Percentiles rank a stretch among this genome's conserved stretches.
phyloP scores from a whole-genome alignment of 2,113 vertebrate genomes.

The Notothenia coriiceps region DNA sequence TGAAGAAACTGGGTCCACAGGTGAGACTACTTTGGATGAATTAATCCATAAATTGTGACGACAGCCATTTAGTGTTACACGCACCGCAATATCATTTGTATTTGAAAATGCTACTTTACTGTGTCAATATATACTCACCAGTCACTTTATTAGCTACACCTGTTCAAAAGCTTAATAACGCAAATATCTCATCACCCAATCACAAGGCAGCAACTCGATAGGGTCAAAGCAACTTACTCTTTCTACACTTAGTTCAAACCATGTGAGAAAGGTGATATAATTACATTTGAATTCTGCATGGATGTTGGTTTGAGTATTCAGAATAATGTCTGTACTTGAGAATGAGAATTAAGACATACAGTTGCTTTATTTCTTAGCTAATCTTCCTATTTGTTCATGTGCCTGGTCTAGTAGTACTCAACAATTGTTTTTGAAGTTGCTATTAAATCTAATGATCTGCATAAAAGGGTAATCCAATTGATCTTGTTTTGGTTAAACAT shows the following conservation, averaged over 20 bases:
- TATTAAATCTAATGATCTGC: background rate
- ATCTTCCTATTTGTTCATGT: background rate
- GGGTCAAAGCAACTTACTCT: background rate
- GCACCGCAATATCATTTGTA: background rate
- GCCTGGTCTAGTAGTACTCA: background rate
- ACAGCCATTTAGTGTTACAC: background rate
- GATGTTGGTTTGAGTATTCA: background rate
- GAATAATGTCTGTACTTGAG: background rate
- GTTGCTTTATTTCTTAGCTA: no score
- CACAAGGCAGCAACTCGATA: background rate
- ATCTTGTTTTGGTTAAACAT: background rate
- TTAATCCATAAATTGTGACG: background rate
- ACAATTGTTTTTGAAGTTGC: background rate
- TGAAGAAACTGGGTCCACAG: slow-evolving; percentile 84
- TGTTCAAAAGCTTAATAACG: background rate
- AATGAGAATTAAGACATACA: no score
- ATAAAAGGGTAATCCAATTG: background rate
- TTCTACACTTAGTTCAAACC: background rate
- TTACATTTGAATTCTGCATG: background rate
- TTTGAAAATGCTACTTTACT: background rate
- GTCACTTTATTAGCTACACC: background rate
- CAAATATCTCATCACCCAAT: background rate
- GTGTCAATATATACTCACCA: background rate
- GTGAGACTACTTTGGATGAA: slow-evolving; percentile 80
- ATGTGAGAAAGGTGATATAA: background rate